These are phyloP conservation scores for Melitaea athalia DNA, from an alignment of 2,888 invertebrate species.

Conservation along the genomic window DNA sequence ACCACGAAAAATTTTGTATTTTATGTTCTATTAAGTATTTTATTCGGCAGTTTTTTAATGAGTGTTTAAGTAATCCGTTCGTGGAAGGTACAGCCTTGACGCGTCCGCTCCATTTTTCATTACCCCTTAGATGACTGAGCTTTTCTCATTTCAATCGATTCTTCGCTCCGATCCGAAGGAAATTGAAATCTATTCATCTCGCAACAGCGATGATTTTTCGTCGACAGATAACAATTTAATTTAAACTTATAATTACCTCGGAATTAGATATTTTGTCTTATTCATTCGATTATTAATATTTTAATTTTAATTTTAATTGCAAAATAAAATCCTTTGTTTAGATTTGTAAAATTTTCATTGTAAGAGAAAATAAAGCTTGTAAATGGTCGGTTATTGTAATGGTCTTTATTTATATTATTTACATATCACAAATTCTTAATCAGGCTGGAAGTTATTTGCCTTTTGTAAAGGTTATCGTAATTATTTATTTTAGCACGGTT, in stretches of 20 bases:
- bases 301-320: not conserved
- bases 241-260: constrained; percentile 1
- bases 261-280: not conserved
- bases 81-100: constrained; percentile 23
- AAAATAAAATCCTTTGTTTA: not conserved
- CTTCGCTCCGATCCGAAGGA: constrained; percentile 10
- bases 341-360: not conserved
- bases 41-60: constrained; percentile 18
- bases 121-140: constrained; percentile 13
- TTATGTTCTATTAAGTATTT: not conserved
- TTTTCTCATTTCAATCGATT: constrained; percentile 22
- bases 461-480: too few species aligned
- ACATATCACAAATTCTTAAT: too few species aligned
- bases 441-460: too few species aligned
- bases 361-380: not conserved
- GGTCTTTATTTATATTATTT: not conserved
- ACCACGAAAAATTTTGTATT: too few species aligned
- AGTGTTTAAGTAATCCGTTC: constrained; percentile 19
- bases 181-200: constrained; percentile 1
- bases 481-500: too few species aligned
- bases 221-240: not conserved
- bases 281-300: not conserved
- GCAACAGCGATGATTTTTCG: constrained; percentile 1
- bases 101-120: constrained; percentile 20
- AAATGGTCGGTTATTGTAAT: not conserved